Evolutionary conservation across 2,888 invertebrate genomes (phyloP), one percentile per base, ranked within the genome.

Genomic region (Macaria liturata): DNA sequence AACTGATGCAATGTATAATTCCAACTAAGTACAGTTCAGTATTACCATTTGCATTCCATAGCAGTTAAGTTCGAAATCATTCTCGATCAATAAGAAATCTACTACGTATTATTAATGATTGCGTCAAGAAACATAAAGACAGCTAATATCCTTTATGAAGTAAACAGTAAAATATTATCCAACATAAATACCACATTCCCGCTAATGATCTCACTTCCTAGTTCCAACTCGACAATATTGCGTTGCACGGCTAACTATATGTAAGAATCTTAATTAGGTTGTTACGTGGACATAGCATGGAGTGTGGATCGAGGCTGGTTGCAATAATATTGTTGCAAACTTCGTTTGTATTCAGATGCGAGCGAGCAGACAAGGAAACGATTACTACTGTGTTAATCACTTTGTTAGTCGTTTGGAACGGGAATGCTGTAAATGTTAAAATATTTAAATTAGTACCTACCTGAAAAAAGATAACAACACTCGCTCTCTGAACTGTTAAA

Each of bases 261-360:
- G 46, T 46, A 48, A 59, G 55, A 59, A 59, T 59, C 45, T 59
- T 59, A 59, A 59, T 59, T 59, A 59, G 50, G 39, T 51, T 32
- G 50, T 54, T 54, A 53, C 53, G 46, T 52, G 51, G 57, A 49
- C 47, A 42, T 42, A n/a, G 42, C 50, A 31, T 4, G 44, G 48
- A 45, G 46, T 42, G 43, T 31, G 40, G 54, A 59, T 51, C 47
- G 55, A 52, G 54, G 45, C 48, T 40, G 31, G 43, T 34, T 46
- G 50, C 54, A 50, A 49, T 55, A 49, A 51, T 59, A 54, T 42
- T 45, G 48, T 51, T 55, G 49, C 45, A n/a, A 32, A 44, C 32
- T 48, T 47, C 39, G 54, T 59, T 59, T 42, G 31, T 55, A 55
- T 55, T 54, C 54, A 5, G 32, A 46, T 48, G 44, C 9, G 30